Percentiles rank a stretch among this genome's conserved stretches.
phyloP scores from a whole-genome alignment of 2,888 invertebrate genomes.

The Ceriagrion tenellum region DNA sequence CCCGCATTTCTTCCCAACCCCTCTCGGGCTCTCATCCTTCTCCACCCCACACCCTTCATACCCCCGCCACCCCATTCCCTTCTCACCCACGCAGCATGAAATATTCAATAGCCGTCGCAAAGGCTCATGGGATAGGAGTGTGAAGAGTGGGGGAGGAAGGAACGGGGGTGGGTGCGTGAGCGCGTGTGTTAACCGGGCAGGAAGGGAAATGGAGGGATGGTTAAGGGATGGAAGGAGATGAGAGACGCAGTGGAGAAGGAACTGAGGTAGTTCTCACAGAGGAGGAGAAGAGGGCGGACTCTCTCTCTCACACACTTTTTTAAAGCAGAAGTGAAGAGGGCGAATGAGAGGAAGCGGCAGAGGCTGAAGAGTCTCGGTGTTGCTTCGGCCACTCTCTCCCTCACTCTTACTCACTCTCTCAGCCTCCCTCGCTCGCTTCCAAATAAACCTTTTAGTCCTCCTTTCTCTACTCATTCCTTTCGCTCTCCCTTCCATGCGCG shows the following conservation, averaged over 20 bases:
- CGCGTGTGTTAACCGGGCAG: background rate
- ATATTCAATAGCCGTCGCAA: conserved; percentile 59
- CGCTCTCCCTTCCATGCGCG: too few relatives aligned
- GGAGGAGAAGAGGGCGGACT: background rate
- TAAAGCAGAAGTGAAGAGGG: background rate
- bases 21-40: background rate
- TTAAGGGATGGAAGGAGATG: background rate
- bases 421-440: background rate
- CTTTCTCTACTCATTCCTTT: too few relatives aligned
- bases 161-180: background rate
- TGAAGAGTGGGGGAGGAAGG: background rate
- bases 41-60: background rate
- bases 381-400: background rate
- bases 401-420: background rate
- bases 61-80: background rate
- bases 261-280: background rate
- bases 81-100: conserved; percentile 42
- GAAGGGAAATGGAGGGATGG: background rate
- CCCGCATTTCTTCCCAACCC: background rate
- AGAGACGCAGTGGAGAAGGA: background rate
- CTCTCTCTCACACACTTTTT: too few relatives aligned
- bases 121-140: conserved; percentile 36
- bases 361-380: background rate
- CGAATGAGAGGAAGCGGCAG: background rate
- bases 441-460: too few relatives aligned